phyloP scores from a whole-genome alignment of 2,113 vertebrate genomes.

The Caranx ignobilis region DNA sequence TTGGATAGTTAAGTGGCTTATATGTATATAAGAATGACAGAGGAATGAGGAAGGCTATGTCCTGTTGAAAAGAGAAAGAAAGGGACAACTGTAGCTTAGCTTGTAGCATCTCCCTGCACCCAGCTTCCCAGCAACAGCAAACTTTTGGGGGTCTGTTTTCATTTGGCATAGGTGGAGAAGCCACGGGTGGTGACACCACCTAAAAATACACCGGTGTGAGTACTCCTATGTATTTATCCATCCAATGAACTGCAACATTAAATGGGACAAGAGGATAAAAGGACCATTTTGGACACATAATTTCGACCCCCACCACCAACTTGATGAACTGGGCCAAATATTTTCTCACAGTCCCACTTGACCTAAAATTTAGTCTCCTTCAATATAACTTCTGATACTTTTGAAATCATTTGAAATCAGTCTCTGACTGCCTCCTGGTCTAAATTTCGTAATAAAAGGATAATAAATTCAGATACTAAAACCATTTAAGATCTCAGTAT shows the following conservation, averaged over 20 bases:
- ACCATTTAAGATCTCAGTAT: background rate
- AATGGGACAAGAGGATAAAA: background rate
- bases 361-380: background rate
- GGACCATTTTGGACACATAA: background rate
- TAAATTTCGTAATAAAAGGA: too few species aligned
- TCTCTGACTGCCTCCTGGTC: too few species aligned
- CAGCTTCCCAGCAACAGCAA: slow-evolving; percentile 15
- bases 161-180: slow-evolving; percentile 13
- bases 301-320: background rate
- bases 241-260: background rate
- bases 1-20: background rate
- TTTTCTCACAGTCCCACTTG: too few species aligned
- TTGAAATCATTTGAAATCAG: too few species aligned
- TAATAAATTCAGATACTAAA: background rate
- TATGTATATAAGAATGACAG: background rate
- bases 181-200: background rate
- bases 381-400: too few species aligned
- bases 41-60: background rate
- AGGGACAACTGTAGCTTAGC: background rate
- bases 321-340: background rate
- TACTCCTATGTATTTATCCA: background rate
- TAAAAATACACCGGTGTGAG: slow-evolving; percentile 14
- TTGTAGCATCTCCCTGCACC: slow-evolving; percentile 21
- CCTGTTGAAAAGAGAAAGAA: background rate
- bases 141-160: slow-evolving; percentile 23